phyloP scores from a whole-genome alignment of 2,888 invertebrate species.

The Himalopsyche kuldschensis region DNA sequence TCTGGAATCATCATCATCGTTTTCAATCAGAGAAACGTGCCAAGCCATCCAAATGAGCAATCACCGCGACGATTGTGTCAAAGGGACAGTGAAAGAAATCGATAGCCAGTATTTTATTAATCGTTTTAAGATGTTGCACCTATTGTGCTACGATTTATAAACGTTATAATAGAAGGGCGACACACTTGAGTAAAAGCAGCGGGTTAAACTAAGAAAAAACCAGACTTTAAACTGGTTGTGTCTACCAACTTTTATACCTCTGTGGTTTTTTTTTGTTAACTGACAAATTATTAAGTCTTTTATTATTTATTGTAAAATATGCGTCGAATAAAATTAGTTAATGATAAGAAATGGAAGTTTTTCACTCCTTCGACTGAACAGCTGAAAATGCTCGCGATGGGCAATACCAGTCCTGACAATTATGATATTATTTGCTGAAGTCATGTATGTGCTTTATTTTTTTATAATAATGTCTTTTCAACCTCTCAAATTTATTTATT shows the following conservation, averaged over 20 bases:
- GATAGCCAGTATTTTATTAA: neutral
- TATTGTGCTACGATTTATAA: neutral
- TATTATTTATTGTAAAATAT: too few species aligned
- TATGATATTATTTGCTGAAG: too few species aligned
- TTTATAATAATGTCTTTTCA: too few species aligned
- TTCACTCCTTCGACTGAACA: too few species aligned
- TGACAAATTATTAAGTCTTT: too few species aligned
- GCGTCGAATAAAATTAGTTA: too few species aligned
- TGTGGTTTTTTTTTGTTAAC: neutral
- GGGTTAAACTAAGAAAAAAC: neutral
- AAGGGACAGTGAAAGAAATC: neutral
- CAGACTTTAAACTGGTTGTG: neutral
- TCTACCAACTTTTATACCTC: neutral
- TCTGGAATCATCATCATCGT: neutral
- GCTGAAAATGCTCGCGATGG: too few species aligned
- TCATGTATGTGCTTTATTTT: too few species aligned
- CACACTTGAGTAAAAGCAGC: neutral
- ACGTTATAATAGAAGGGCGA: neutral
- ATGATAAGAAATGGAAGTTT: too few species aligned
- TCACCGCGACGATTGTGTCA: neutral
- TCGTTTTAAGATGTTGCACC: neutral
- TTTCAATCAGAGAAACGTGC: conserved; percentile 10
- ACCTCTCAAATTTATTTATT: too few species aligned
- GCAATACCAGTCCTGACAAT: too few species aligned
- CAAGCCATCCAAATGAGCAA: conserved; percentile 19